Evolutionary conservation across 2,888 invertebrate species (phyloP), one percentile per base, ranked within the genome.

Genomic region (Microplitis manilae): DNA sequence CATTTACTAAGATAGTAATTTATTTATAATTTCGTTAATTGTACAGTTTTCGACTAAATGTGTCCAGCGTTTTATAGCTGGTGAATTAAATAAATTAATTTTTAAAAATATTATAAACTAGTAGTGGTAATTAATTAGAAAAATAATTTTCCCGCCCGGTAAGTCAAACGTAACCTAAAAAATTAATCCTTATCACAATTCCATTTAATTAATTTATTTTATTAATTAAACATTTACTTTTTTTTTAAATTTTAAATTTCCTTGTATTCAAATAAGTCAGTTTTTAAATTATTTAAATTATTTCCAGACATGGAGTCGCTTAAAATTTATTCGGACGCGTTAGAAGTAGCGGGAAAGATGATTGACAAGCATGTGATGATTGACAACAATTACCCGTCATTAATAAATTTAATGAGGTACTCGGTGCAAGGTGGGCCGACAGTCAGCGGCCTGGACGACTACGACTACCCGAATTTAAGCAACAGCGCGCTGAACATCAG

Each of bases 381-480:
- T 76, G 96, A 96, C 89, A 93, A 92, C 89, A 92, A 92, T 89
- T 94, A 94, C 88, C 95, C 95, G 85, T 93, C 93, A 64, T 92
- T 95, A 85, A 90, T 94, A 80, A 94, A 95, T 90, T 88, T 90
- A 50, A 90, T 92, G 85, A 89, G 90, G 83, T 90, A 91, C 62
- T 88, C 89, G 76, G 85, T 87, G n/a, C 90, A 90, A 87, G 90
- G 93, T 85, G 94, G 94, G 84, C 94, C 97, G 83, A 96, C 96
- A 82, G 95, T 95, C 79, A 98, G 97, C 92, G 98, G 98, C 5
- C 91, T 97, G 64, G 95, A 95, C 82, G 97, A 98, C 86, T 94
- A 94, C 86, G 98, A 98, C 90, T 98, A 98, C 91, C 97, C 97
- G 76, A 94, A 94, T 83, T 91, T 96, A 73, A 94, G 94, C 80